A percentile compares a stretch with the other conserved stretches of the same genome.
Conservation (phyloP, 2,888 invertebrate species). For the Crioceris asparagi region DNA sequence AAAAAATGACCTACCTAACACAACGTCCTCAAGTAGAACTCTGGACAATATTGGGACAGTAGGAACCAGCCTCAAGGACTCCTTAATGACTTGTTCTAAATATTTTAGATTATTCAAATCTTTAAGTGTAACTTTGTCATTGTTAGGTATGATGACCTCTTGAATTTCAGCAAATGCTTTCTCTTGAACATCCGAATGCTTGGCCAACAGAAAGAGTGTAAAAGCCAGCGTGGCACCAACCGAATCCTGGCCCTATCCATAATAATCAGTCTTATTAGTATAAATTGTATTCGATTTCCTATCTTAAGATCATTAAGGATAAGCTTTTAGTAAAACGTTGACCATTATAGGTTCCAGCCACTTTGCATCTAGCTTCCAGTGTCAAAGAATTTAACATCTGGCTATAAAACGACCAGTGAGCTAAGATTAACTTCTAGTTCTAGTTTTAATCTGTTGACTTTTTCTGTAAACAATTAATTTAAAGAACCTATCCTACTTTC, state of each 20-base stretch:
- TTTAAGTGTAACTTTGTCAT: conserved; percentile 34
- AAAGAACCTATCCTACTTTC: no score
- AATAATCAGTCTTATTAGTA: no score
- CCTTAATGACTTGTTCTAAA: conserved; percentile 60
- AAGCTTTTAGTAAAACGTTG: no score
- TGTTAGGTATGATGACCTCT: conserved; percentile 24
- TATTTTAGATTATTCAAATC: conserved; percentile 55
- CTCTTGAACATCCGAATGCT: conserved; percentile 42
- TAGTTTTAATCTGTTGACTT: no score
- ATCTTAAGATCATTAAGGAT: no score
- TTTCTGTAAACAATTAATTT: no score
- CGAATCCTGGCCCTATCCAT: conserved; percentile 46
- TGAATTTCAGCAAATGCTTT: conserved; percentile 40
- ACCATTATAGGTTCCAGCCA: no score
- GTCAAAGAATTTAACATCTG: no score
- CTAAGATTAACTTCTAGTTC: no score
- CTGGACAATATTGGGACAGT: conserved; percentile 57
- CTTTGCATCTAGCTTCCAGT: no score
- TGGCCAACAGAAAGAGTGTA: conserved; percentile 45
- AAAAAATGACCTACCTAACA: conserved; percentile 39
- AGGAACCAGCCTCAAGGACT: conserved; percentile 53
- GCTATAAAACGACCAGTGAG: no score
- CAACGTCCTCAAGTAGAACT: conserved; percentile 44
- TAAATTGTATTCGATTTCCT: no score
- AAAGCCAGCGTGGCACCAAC: conserved; percentile 48